These are phyloP conservation scores for Aphelinus atriplicis DNA, from an alignment of 1,140 invertebrate species.

Conservation along the genomic window DNA sequence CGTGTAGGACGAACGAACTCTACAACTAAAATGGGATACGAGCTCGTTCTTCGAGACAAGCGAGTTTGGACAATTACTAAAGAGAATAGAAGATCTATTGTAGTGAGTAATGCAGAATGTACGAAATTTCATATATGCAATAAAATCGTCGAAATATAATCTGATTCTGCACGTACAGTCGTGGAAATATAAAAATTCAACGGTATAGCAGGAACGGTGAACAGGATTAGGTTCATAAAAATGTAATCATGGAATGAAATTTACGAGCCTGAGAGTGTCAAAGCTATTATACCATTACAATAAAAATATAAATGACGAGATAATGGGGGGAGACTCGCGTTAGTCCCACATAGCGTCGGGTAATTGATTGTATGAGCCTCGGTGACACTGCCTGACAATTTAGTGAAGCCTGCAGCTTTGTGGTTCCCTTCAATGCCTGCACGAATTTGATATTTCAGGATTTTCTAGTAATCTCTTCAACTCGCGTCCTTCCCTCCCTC, in stretches of 20 bases:
- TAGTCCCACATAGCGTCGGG: slow-evolving; percentile 43
- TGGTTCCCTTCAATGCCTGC: slow-evolving; percentile 20
- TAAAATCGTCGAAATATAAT: neutral
- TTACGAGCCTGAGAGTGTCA: neutral
- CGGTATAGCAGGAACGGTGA: no score
- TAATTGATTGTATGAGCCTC: slow-evolving; percentile 54
- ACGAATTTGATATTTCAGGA: slow-evolving; percentile 21
- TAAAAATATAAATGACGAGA: slow-evolving; percentile 37
- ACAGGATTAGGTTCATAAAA: neutral
- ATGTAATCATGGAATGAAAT: neutral
- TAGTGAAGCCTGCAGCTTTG: slow-evolving; percentile 53
- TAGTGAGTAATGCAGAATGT: no score
- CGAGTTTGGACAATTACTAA: no score
- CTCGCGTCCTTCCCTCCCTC: neutral
- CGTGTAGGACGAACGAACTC: no score
- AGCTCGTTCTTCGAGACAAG: no score
- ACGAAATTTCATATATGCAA: neutral
- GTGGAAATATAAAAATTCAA: neutral
- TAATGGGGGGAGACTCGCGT: slow-evolving; percentile 36
- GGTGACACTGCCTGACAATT: slow-evolving; percentile 64
- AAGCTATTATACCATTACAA: neutral
- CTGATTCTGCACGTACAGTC: neutral
- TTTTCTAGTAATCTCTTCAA: slow-evolving; percentile 16
- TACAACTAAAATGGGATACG: no score
- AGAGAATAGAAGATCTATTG: no score